phyloP scores from a whole-genome alignment of 2,888 invertebrate genomes.

The Dyspetes luteomarginatus region DNA sequence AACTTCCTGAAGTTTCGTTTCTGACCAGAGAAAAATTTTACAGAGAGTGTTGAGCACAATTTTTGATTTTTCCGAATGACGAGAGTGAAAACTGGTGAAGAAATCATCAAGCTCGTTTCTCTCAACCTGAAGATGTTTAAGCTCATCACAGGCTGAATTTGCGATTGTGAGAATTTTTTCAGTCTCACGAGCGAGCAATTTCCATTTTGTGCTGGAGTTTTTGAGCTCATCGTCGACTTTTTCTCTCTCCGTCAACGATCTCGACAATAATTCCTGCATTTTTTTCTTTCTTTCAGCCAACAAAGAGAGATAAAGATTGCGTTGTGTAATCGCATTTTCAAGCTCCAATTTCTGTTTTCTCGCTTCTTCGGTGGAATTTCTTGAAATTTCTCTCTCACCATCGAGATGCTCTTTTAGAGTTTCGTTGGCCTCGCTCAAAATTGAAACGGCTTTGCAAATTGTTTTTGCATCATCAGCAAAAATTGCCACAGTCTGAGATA shows the following conservation, averaged over 20 bases:
- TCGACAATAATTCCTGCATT: slow-evolving; percentile 62
- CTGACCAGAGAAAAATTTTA: slow-evolving; percentile 68
- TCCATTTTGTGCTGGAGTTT: slow-evolving; percentile 63
- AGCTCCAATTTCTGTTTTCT: slow-evolving; percentile 63
- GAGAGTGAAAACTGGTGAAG: slow-evolving; percentile 63
- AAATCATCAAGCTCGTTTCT: slow-evolving; percentile 72
- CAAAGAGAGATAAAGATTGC: slow-evolving; percentile 39
- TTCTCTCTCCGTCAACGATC: slow-evolving; percentile 57
- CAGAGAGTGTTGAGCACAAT: slow-evolving; percentile 65
- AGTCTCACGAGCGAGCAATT: slow-evolving; percentile 41
- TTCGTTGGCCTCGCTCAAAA: slow-evolving; percentile 55
- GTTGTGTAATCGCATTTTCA: slow-evolving; percentile 41
- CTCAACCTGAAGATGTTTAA: slow-evolving; percentile 72
- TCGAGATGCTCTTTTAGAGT: slow-evolving; percentile 64
- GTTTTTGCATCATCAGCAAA: slow-evolving; percentile 61
- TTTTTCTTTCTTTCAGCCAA: slow-evolving; percentile 61
- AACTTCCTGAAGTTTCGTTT: slow-evolving; percentile 58
- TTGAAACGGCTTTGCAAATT: slow-evolving; percentile 42
- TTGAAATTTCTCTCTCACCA: slow-evolving; percentile 59
- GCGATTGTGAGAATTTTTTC: slow-evolving; percentile 61
- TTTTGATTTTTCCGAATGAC: slow-evolving; percentile 63
- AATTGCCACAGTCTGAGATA: slow-evolving; percentile 39
- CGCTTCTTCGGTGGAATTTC: slow-evolving; percentile 41
- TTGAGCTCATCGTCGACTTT: slow-evolving; percentile 63
- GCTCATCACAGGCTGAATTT: slow-evolving; percentile 69